Evolutionary conservation across 2,888 invertebrate species (phyloP).

Genomic region (Phlogophora meticulosa): DNA sequence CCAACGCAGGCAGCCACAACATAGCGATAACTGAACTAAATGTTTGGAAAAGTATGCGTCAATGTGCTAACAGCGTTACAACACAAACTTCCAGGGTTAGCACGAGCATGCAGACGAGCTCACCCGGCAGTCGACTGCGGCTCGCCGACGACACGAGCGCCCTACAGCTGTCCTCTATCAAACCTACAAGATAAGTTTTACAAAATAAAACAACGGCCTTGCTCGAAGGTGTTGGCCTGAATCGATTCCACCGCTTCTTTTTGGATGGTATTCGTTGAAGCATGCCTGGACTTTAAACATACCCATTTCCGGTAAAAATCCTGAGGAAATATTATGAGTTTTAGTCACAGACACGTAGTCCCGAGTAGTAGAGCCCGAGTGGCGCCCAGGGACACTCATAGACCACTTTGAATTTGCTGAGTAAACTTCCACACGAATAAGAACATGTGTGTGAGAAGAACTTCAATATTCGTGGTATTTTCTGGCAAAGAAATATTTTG

Average conservation of each 20-base stretch:
- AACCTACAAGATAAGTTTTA: slow-evolving; percentile 73
- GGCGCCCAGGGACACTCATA: too few species aligned
- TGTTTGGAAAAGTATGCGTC: not conserved
- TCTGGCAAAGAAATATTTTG: too few species aligned
- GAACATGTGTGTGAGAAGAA: too few species aligned
- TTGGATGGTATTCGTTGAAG: not conserved
- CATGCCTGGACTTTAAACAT: too few species aligned
- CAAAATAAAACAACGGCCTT: slow-evolving; percentile 9
- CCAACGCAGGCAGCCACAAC: slow-evolving; percentile 18
- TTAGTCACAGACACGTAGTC: too few species aligned
- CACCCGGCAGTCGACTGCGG: slow-evolving; percentile 67
- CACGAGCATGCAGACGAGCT: slow-evolving; percentile 56
- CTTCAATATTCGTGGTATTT: too few species aligned
- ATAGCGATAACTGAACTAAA: slow-evolving; percentile 7
- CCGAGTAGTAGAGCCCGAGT: too few species aligned
- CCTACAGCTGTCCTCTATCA: slow-evolving; percentile 84
- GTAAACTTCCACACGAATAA: too few species aligned
- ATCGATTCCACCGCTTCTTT: not conserved
- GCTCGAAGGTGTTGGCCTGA: not conserved
- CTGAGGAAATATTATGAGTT: too few species aligned
- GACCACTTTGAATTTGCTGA: too few species aligned
- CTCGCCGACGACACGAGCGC: slow-evolving; percentile 72
- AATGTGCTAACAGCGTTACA: slow-evolving; percentile 24
- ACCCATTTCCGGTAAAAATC: too few species aligned
- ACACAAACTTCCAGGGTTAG: slow-evolving; percentile 14